Evolutionary conservation across 2,888 invertebrate genomes (phyloP).

Genomic region (Chaitophorus viminalis): DNA sequence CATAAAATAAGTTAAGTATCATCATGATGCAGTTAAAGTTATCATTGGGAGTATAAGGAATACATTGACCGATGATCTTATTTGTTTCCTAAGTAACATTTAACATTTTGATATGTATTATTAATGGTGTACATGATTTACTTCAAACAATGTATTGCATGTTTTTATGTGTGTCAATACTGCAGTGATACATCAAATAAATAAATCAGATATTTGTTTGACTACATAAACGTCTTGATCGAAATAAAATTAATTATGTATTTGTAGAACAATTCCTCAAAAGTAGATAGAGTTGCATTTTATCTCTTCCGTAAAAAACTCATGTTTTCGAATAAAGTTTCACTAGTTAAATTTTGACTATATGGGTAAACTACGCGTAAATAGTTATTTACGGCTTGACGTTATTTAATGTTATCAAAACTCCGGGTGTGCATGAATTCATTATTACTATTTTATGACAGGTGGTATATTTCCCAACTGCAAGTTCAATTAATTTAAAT

Average conservation of each 20-base stretch:
- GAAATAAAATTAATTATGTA: not conserved
- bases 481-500: constrained; percentile 3
- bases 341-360: not conserved
- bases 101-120: no score
- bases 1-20: no score
- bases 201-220: no score
- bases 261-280: not conserved
- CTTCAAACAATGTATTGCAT: no score
- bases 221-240: no score
- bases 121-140: no score
- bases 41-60: no score
- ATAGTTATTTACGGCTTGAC: not conserved
- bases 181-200: no score
- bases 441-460: constrained; percentile 3
- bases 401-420: not conserved
- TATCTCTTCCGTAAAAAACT: not conserved
- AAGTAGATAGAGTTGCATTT: not conserved
- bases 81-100: no score
- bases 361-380: not conserved
- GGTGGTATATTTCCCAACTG: constrained; percentile 12
- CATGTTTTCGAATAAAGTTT: not conserved
- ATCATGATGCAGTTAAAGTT: no score
- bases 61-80: no score
- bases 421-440: not conserved
- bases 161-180: no score